Base-by-base conservation (phyloP, 1,140 invertebrate species). In the Euura saliciscinereae region DNA sequence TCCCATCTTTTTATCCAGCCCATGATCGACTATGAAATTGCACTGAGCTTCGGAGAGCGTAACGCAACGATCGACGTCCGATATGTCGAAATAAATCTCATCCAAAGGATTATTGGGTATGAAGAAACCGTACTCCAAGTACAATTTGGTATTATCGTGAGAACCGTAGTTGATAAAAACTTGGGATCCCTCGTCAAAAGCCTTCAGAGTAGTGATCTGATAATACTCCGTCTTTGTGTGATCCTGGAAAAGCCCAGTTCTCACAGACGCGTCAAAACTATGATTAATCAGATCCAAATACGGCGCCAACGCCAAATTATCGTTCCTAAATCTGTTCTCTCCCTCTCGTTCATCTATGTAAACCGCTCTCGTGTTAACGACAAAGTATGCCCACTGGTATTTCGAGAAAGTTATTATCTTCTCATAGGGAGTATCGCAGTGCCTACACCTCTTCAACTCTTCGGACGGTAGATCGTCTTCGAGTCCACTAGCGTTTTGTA, bases 281-380 rank as follows among this genome's bases (percentile, higher is more conserved):
- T 96, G 95, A 89, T 96, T 96, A 70, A 96, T 89, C 73, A 96
- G 87, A 85, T 96, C 95, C 42, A 96, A 82, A 76, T 92, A 93
- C 2, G 95, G 95, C 65, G 92, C 93, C 13, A 96, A 81, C 6
- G 94, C 94, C 77, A 93, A 84, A 79, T 86, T 89, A 59, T 92
- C 77, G 44, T 86, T 79, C 69, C 83, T 83, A 46, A 82, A 10
- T 44, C 79, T 78, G 13, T 79, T 78, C 66, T 76, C 77, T 44
- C 83, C 77, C 45, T 79, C 80, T 72, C 83, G 78, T 73, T 78
- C 72, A 78, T 90, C 86, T 78, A 90, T 87, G 78, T 90, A 90
- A 42, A 96, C 91, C 70, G 91, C 92, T 77, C 95, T 88, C 2
- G 94, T 94, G 85, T 95, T 95, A 2, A 96, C 93, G 74, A 91